Conservation (phyloP, 1,140 invertebrate genomes). For the Cecropterus lyciades region DNA sequence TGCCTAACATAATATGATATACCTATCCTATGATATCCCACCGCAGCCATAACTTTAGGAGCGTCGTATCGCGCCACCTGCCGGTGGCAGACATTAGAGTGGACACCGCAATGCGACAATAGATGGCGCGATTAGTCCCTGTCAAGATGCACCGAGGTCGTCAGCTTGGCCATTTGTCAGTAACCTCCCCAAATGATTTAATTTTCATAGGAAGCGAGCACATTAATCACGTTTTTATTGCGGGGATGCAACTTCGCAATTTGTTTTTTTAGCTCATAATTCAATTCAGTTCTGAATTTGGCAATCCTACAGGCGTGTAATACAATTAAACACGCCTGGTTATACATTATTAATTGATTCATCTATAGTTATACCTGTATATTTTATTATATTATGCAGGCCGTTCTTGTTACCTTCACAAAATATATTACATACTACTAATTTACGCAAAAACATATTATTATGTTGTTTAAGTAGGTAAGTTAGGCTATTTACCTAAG, state of each 20-base stretch:
- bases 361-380: neutral
- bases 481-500: too few relatives aligned
- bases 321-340: neutral
- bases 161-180: constrained; percentile 74
- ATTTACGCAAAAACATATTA: too few relatives aligned
- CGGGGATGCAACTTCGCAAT: constrained; percentile 31
- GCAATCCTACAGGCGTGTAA: neutral
- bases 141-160: constrained; percentile 63
- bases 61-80: constrained; percentile 54
- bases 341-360: neutral
- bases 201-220: constrained; percentile 58
- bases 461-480: too few relatives aligned
- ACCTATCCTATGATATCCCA: too few relatives aligned
- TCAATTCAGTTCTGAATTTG: constrained; percentile 23
- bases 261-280: constrained; percentile 28
- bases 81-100: constrained; percentile 49
- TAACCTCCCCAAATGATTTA: constrained; percentile 70
- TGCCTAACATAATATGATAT: too few relatives aligned
- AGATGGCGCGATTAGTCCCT: constrained; percentile 76
- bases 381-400: neutral
- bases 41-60: constrained; percentile 14
- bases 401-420: too few relatives aligned
- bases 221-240: constrained; percentile 51
- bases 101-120: constrained; percentile 61
- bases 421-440: too few relatives aligned